A percentile compares a stretch with the other conserved stretches of the same genome.
Conservation (phyloP, 2,888 invertebrate genomes). For the Mylabris sibirica region DNA sequence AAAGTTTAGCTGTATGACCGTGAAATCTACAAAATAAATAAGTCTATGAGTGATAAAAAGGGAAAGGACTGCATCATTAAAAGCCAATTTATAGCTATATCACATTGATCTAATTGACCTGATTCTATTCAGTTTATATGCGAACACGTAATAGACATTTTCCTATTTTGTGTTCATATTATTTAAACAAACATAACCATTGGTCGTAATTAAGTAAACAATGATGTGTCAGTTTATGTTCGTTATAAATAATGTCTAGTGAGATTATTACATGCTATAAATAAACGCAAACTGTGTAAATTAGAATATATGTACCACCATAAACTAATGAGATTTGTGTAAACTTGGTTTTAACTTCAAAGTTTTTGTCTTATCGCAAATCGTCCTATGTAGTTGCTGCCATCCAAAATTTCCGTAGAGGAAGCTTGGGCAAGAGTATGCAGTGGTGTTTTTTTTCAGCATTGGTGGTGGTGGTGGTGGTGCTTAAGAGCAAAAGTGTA, state of each 20-base stretch:
- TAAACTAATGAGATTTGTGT: neutral
- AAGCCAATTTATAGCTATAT: neutral
- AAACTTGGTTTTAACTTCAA: neutral
- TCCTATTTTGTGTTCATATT: neutral
- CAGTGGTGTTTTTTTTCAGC: too few relatives aligned
- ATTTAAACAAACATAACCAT: neutral
- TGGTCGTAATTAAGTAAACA: neutral
- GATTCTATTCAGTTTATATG: too few relatives aligned
- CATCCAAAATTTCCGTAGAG: neutral
- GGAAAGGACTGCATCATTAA: neutral
- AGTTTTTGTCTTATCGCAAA: neutral
- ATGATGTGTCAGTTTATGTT: neutral
- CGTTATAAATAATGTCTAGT: neutral
- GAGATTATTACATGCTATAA: neutral
- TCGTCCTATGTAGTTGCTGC: neutral
- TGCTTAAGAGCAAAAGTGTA: too few relatives aligned
- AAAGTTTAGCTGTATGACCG: neutral
- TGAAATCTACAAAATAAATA: neutral
- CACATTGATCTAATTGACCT: neutral
- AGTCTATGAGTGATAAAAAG: neutral
- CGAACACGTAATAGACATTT: too few relatives aligned
- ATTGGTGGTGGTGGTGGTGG: too few relatives aligned
- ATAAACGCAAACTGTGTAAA: neutral
- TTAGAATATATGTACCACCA: conserved; percentile 6
- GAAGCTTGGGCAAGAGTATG: too few relatives aligned